These are phyloP conservation scores for Montipora cactus DNA, from an alignment of 64 coral and sea anemone species.

Conservation along the genomic window DNA sequence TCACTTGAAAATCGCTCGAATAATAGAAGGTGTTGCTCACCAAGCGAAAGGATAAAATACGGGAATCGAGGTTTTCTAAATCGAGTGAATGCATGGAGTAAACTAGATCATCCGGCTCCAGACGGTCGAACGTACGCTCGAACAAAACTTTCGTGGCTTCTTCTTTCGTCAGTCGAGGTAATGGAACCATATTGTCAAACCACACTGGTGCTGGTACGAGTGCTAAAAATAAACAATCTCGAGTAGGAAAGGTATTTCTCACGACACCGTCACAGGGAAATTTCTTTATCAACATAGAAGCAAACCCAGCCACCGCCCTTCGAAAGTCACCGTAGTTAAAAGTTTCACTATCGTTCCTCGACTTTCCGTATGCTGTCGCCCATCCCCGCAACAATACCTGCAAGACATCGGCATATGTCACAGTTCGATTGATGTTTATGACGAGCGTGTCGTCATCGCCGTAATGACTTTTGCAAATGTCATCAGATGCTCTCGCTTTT, in stretches of 20 bases:
- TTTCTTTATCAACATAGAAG: background rate
- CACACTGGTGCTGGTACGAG: background rate
- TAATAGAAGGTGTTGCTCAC: background rate
- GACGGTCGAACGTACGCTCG: background rate
- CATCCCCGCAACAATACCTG: background rate
- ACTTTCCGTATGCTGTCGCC: background rate
- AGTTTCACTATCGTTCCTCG: too few relatives aligned
- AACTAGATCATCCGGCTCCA: background rate
- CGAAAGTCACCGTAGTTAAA: background rate
- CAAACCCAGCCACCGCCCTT: background rate
- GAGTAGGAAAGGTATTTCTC: background rate
- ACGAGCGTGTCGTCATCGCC: background rate
- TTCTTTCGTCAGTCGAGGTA: background rate
- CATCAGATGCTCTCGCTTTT: background rate
- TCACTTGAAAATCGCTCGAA: background rate
- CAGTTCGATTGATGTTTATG: background rate
- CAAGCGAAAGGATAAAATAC: background rate
- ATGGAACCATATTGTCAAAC: background rate
- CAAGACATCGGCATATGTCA: background rate
- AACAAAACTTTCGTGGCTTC: background rate
- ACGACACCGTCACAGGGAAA: background rate
- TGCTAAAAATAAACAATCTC: background rate
- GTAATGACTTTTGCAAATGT: background rate
- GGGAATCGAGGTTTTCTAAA: background rate
- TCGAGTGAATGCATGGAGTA: background rate